Evolutionary conservation across 2,797 vertebrate species (phyloP).

Genomic region (Lagodon rhomboides): DNA sequence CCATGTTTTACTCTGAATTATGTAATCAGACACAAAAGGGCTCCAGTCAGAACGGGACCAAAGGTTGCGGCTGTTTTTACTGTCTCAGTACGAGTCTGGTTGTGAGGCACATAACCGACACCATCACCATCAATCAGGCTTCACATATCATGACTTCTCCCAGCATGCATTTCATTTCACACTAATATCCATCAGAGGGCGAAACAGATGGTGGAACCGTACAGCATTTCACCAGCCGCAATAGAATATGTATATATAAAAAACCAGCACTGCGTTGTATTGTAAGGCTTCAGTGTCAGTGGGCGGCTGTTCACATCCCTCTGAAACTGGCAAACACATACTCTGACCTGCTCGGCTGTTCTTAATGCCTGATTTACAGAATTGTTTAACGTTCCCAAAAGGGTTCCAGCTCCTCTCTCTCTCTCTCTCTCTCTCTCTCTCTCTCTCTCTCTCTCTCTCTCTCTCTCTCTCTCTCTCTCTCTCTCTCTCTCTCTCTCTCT

Average conservation of each 20-base stretch:
- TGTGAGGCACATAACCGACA: conserved; percentile 1
- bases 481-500: conserved; percentile 40
- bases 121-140: neutral
- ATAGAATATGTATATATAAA: conserved; percentile 14
- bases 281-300: conserved; percentile 40
- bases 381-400: conserved; percentile 68
- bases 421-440: conserved; percentile 17
- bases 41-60: neutral
- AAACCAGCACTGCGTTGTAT: conserved; percentile 9
- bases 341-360: conserved; percentile 50
- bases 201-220: conserved; percentile 53
- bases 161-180: conserved; percentile 35
- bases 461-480: conserved; percentile 36
- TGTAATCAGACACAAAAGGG: neutral
- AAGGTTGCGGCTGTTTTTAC: neutral
- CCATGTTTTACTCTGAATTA: conserved; percentile 24
- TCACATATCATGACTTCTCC: conserved; percentile 26
- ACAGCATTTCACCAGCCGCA: conserved; percentile 29
- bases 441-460: conserved; percentile 42
- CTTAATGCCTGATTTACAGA: conserved; percentile 58
- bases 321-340: conserved; percentile 38
- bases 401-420: conserved; percentile 13
- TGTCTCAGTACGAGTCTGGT: neutral
- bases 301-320: conserved; percentile 41
- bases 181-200: conserved; percentile 35